Evolutionary conservation across 2,888 invertebrate genomes (phyloP).

Genomic region (Prenolepis imparis): DNA sequence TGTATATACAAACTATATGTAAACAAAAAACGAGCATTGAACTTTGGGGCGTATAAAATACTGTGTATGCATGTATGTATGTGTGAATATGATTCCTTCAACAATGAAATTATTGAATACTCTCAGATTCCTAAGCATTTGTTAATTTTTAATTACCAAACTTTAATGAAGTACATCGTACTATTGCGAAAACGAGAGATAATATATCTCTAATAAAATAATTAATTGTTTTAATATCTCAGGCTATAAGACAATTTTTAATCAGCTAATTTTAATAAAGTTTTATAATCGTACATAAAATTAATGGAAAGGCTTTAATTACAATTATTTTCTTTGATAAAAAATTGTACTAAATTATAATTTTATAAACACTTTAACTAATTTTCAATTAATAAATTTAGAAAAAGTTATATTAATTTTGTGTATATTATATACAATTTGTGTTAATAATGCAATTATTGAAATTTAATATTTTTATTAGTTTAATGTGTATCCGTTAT

Average conservation of each 20-base stretch:
- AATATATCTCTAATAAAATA: neutral
- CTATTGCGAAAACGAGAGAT: neutral
- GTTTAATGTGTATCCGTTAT: neutral
- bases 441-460: neutral
- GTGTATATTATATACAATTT: neutral
- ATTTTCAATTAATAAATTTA: neutral
- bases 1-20: neutral
- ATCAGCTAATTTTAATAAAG: conserved; percentile 12
- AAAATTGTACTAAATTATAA: neutral
- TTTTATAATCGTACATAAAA: neutral
- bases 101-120: conserved; percentile 22
- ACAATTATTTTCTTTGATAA: neutral
- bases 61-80: neutral
- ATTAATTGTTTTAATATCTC: neutral
- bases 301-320: neutral
- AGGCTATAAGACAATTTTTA: neutral
- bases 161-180: neutral
- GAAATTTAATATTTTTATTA: neutral
- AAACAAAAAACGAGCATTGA: neutral
- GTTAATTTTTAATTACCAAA: conserved; percentile 38
- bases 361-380: neutral
- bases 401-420: conserved; percentile 3
- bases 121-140: neutral
- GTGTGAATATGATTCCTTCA: neutral
- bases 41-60: neutral